Base-by-base conservation (phyloP, 1,140 invertebrate genomes). In the Metopolophium dirhodum region DNA sequence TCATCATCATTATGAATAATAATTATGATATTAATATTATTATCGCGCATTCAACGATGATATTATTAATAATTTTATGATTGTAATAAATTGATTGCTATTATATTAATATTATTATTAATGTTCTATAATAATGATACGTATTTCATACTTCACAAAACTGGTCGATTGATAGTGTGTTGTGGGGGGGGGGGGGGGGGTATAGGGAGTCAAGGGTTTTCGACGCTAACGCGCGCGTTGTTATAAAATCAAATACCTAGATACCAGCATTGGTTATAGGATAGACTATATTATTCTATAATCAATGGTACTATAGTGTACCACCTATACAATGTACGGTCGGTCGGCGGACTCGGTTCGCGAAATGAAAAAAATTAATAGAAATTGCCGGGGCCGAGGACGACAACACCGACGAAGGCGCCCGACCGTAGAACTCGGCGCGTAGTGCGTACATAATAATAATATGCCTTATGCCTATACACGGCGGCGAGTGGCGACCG, bases 321-420 rank as follows among this genome's bases (percentile, higher is more conserved):
- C 61, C 30, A n/a, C 14, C 11, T 30, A 11, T 26, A 30, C 57
- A 61, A 30, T 68, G 35, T 7, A 37, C 22, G 20, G 35, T 83
- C n/a, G 0, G 14, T n/a, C 22, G 37, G 41, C 83, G 41, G 4
- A 45, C 83, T 23, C 37, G 30, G 51, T 11, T 68, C 35, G 22
- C 11, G 23, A 23, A 26, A 26, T 22, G 11, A 49, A 49, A 87
- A 87, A 49, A 87, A 6, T n/a, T 68, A 49, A 87, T 47, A 87
- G 47, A 87, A 87, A 89, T 30, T 90, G 26, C 23, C 37, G 54
- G 89, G 89, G 89, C 89, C 37, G 37, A 68, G 89, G 89, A 90
- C 89, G 35, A 45, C 88, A 2, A 35, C 57, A 26, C 37, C 37
- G 35, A n/a, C 49, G 22, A 37, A 51, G 47, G 87, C 87, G n/a